Base-by-base conservation (phyloP, 2,888 invertebrate genomes). In the Dicranocentrus wangi region DNA sequence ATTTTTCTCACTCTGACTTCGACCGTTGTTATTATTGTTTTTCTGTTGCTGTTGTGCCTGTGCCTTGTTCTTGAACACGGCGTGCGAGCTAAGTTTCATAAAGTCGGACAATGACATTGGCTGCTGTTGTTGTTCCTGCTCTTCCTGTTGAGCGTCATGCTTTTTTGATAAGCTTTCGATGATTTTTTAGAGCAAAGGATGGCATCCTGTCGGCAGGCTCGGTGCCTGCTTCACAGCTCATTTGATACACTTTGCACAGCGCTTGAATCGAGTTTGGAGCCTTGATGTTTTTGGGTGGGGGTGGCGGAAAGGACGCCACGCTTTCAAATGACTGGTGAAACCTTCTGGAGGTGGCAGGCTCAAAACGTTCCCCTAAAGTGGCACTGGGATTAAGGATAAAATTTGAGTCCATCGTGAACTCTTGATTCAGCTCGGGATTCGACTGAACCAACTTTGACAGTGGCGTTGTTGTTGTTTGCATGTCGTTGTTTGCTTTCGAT, bases 51-150 rank as follows among this genome's bases (percentile, higher is more conserved):
- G n/a, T n/a, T n/a, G n/a, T n/a, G n/a, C n/a, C 19, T 53, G 43
- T 25, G 68, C 25, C 17, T 61, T 60, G 8, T 42, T 70, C 23
- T 70, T 78, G 55, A 78, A 65, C 0, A 42, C 63, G 7, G 43
- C 61, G 53, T 39, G 32, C 25, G 70, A 70, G 55, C 61, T 78
- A 13, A 78, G 55, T 43, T 78, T 78, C 13, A 78, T 28, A 39
- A 78, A 78, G 13, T 78, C 78, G 1, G 78, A 78, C 1, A 78
- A 61, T 2, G 78, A 78, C 78, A 78, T 78, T 60, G 77, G 77
- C 10, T 77, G 69, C 1, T 21, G 39, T 32, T 0, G 32, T 13
- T 23, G 19, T 27, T 39, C 13, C 0, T 21, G 15, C 5, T 43
- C 53, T 1, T 43, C 10, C 15, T 65, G 39, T 39, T 17, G 66